Evolutionary conservation across 2,888 invertebrate genomes (phyloP), one percentile per base, ranked within the genome.

Genomic region (Luffia ferchaultella): DNA sequence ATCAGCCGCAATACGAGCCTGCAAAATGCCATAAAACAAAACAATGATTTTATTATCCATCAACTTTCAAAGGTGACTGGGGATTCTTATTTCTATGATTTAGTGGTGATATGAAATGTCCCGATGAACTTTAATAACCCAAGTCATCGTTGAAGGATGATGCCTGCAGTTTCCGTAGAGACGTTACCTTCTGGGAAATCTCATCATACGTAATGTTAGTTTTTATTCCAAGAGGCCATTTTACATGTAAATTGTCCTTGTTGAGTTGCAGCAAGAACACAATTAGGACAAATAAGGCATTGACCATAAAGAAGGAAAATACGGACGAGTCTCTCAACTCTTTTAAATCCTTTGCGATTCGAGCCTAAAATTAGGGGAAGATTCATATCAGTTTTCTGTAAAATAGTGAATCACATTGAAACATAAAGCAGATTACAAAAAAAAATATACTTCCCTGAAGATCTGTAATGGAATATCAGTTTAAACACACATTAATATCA

Each of bases 251-350:
- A 73, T 92, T 91, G 82, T 97, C 97, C 89, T 97, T 97, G 88
- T 98, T 97, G 83, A 98, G 88, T 87, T 98, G 98, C 73, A 99
- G 92, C 78, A 98, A 92, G 86, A 98, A 96, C 64, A 99, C 97
- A 85, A 98, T 96, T 76, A 98, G 90, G 67, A 98, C 97, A 90
- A 98, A 99, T 67, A 98, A 90, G 62, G 98, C 96, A 87, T 99
- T 99, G 80, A 96, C 84, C 97, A 99, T 98, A 88, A 98, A 95
- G 89, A 98, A 98, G 63, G 92, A 94, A 85, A 97, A 97, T 57
- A 96, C 96, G 60, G 95, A 94, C 66, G 95, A 93, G 86, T 98
- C 96, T 72, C 98, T 89, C 66, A 98, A 88, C 75, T 96, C 97
- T 88, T 95, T 93, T 73, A 98, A 88, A 80, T 96, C 96, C 76